Percentiles rank a stretch among this genome's conserved stretches.
Conservation (phyloP, 2,113 vertebrate genomes). For the Thermophis baileyi region DNA sequence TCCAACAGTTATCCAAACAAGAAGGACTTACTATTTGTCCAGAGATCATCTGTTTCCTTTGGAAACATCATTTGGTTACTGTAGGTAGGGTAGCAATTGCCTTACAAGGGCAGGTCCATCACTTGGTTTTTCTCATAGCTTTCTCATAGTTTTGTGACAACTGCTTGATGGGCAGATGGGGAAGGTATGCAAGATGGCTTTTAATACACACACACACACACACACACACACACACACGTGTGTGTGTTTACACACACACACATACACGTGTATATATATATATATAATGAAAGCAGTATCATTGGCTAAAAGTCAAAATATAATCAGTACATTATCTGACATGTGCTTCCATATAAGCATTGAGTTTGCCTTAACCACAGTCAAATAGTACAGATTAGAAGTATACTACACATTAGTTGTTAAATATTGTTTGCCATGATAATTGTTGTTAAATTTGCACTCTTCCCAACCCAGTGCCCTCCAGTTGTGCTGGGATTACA, state of each 20-base stretch:
- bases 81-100: background rate
- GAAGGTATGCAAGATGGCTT: background rate
- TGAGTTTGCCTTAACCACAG: background rate
- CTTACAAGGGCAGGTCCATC: background rate
- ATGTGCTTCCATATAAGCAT: background rate
- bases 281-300: conserved; percentile 4
- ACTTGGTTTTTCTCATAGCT: background rate
- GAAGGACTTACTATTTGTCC: background rate
- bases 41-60: background rate
- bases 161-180: background rate
- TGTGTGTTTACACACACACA: too few relatives aligned
- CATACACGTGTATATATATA: too few relatives aligned
- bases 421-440: too few relatives aligned
- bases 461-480: background rate
- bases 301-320: conserved; percentile 18
- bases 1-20: background rate
- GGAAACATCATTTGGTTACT: background rate
- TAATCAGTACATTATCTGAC: background rate
- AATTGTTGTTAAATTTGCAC: background rate
- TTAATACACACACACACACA: too few relatives aligned
- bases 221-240: too few relatives aligned
- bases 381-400: background rate
- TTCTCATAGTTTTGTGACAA: background rate
- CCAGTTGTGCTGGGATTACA: background rate
- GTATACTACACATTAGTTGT: background rate